Conservation (phyloP, 2,888 invertebrate genomes). For the Apotomis capreana region DNA sequence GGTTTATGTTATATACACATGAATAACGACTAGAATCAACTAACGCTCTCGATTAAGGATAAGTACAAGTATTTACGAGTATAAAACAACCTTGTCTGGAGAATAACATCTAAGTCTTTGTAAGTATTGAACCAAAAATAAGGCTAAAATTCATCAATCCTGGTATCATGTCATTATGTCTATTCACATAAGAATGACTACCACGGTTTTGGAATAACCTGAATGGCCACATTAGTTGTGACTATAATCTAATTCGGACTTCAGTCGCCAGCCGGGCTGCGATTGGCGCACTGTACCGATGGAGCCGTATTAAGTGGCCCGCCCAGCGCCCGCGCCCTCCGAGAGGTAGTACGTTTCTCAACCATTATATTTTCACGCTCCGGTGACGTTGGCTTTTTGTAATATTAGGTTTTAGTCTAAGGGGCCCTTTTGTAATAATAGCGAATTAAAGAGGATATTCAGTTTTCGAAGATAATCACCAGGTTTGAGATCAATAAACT, state of each 20-base stretch:
- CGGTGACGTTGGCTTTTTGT: slow-evolving; percentile 36
- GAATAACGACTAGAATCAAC: no score
- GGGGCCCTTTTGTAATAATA: slow-evolving; percentile 29
- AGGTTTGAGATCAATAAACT: neutral
- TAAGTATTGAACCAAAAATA: no score
- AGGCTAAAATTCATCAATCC: no score
- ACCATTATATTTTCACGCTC: slow-evolving; percentile 51
- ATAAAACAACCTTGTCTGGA: no score
- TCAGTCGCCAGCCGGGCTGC: slow-evolving; percentile 19
- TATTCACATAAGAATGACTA: no score
- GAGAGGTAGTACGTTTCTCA: slow-evolving; percentile 42
- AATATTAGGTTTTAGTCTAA: slow-evolving; percentile 36
- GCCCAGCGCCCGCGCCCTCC: slow-evolving; percentile 36
- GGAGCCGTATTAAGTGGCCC: slow-evolving; percentile 41
- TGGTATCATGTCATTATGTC: no score
- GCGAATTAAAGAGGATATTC: slow-evolving; percentile 20
- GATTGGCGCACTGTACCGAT: slow-evolving; percentile 32
- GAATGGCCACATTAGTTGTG: neutral
- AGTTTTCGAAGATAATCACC: neutral
- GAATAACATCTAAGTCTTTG: no score
- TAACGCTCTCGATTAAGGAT: no score
- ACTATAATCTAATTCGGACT: slow-evolving; percentile 20
- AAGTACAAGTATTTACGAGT: no score
- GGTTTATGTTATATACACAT: no score
- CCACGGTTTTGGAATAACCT: no score